Evolutionary conservation across 2,797 vertebrate species (phyloP).

Genomic region (Trematomus bernacchii): DNA sequence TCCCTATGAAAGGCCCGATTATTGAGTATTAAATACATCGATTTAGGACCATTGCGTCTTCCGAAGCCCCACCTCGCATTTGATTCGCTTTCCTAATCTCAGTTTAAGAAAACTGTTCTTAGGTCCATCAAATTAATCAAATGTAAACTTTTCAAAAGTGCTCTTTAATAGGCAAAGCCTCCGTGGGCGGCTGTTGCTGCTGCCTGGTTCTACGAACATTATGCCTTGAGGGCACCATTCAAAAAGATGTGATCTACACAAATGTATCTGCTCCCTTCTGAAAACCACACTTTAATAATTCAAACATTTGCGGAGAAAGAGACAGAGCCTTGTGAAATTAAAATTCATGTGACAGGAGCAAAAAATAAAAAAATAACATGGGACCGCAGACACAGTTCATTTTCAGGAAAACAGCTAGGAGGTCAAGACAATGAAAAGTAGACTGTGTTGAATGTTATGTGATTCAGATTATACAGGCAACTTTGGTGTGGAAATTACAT

Average conservation of each 20-base stretch:
- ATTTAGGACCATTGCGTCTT: too few species aligned
- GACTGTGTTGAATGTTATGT: not conserved
- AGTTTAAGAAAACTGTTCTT: too few species aligned
- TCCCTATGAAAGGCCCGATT: too few species aligned
- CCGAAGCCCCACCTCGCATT: too few species aligned
- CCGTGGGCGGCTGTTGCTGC: slow-evolving; percentile 38
- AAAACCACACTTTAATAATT: slow-evolving; percentile 79
- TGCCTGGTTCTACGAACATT: slow-evolving; percentile 37
- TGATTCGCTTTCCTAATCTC: too few species aligned
- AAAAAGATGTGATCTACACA: slow-evolving; percentile 61
- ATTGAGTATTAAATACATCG: too few species aligned
- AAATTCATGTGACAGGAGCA: slow-evolving; percentile 52
- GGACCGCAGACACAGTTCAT: slow-evolving; percentile 2
- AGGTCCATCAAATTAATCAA: not conserved
- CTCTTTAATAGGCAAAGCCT: slow-evolving; percentile 15
- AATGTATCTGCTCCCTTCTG: slow-evolving; percentile 55
- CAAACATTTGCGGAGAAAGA: slow-evolving; percentile 69
- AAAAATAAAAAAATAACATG: not conserved
- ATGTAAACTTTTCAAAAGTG: slow-evolving; percentile 20
- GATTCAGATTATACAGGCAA: not conserved
- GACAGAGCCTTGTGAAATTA: slow-evolving; percentile 45
- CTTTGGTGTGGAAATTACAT: not conserved
- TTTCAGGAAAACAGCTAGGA: not conserved
- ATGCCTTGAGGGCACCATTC: slow-evolving; percentile 68
- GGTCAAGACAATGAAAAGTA: not conserved